Evolutionary conservation across 2,797 vertebrate genomes (phyloP).

Genomic region (Oreochromis grahami): DNA sequence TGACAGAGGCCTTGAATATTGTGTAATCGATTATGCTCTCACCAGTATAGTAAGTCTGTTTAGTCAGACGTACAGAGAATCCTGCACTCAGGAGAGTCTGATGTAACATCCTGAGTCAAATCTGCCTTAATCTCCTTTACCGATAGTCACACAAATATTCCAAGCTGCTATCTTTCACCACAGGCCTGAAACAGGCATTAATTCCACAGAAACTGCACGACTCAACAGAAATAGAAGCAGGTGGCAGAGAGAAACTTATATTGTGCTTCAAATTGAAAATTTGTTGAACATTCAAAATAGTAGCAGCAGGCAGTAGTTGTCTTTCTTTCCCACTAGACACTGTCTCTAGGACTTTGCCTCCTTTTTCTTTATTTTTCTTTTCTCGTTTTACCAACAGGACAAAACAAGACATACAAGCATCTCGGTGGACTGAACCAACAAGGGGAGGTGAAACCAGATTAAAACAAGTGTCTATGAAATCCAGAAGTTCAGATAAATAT

Average conservation of each 20-base stretch:
- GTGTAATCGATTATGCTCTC: background rate
- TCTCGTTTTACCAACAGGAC: background rate
- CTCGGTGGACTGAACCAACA: background rate
- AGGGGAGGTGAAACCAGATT: background rate
- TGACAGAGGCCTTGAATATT: background rate
- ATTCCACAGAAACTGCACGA: slow-evolving; percentile 7
- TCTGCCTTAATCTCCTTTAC: slow-evolving; percentile 24
- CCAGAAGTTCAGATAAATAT: background rate
- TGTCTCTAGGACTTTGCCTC: background rate
- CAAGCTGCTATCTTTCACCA: slow-evolving; percentile 7
- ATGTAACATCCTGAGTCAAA: slow-evolving; percentile 25
- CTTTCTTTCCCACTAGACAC: background rate
- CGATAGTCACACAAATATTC: slow-evolving; percentile 11
- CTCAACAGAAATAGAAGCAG: background rate
- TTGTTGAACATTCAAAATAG: background rate
- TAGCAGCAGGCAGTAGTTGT: background rate
- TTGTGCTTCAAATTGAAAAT: background rate
- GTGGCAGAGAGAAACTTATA: background rate
- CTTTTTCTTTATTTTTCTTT: background rate
- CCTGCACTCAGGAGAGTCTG: slow-evolving; percentile 10
- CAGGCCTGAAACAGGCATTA: background rate
- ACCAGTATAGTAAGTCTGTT: slow-evolving; percentile 2
- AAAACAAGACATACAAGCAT: background rate
- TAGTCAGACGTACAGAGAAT: background rate
- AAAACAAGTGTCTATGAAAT: background rate